phyloP scores from a whole-genome alignment of 2,888 invertebrate genomes.

The Epistrophe eligans region DNA sequence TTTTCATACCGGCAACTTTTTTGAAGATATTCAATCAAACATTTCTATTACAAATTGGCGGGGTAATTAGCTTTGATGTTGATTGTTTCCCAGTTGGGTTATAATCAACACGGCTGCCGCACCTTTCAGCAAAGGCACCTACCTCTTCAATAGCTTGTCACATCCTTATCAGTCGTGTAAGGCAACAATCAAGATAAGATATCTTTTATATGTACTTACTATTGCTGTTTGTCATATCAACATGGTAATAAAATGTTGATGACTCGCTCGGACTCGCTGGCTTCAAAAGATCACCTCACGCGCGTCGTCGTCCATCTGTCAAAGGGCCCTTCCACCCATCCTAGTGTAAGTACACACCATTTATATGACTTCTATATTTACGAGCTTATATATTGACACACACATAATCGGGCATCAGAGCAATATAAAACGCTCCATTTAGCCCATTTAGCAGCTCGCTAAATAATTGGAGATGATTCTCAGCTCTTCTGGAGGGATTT shows the following conservation, averaged over 20 bases:
- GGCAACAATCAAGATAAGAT: conserved; percentile 75
- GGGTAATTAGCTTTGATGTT: conserved; percentile 81
- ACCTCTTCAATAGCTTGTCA: conserved; percentile 46
- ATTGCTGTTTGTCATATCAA: conserved; percentile 63
- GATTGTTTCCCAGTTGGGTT: conserved; percentile 81
- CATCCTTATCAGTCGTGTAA: conserved; percentile 72
- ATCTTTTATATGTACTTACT: conserved; percentile 10
- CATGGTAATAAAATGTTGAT: conserved; percentile 68
- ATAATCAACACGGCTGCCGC: conserved; percentile 73
- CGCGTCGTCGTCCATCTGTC: conserved; percentile 47
- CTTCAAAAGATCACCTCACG: conserved; percentile 63
- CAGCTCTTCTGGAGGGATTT: conserved; percentile 40
- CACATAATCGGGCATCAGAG: conserved; percentile 32
- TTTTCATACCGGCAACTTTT: conserved; percentile 58
- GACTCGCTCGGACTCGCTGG: conserved; percentile 42
- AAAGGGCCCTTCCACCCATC: conserved; percentile 42
- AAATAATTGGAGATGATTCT: conserved; percentile 52
- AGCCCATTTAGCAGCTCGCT: conserved; percentile 51
- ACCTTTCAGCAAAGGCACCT: conserved; percentile 59
- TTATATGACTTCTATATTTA: conserved; percentile 35
- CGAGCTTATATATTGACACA: conserved; percentile 20
- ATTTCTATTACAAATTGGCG: conserved; percentile 82
- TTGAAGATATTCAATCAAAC: conserved; percentile 74
- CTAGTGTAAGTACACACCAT: background rate
- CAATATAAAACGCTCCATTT: conserved; percentile 64